Conservation (phyloP, 2,113 vertebrate genomes). For the Chitala chitala region DNA sequence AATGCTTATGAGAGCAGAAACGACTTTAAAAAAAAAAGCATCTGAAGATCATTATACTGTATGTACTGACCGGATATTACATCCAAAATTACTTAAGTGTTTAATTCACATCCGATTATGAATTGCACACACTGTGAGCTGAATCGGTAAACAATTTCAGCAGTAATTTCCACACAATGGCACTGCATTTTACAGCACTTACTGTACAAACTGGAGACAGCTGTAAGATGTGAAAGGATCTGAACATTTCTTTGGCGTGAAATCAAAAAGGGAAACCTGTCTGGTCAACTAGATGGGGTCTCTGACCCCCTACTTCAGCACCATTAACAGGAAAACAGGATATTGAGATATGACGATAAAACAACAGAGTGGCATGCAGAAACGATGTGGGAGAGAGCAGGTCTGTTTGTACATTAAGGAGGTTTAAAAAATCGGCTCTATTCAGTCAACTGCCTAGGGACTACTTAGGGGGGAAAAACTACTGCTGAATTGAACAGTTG, state of each 20-base stretch:
- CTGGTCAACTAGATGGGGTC: not conserved
- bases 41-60: not conserved
- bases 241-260: not conserved
- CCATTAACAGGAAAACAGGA: not conserved
- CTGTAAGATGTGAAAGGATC: not conserved
- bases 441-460: not conserved
- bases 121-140: not conserved
- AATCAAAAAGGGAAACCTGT: not conserved
- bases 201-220: not conserved
- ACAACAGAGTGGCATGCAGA: not conserved
- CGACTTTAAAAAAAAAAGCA: not conserved
- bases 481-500: not conserved
- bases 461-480: not conserved
- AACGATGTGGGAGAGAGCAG: not conserved
- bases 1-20: not conserved
- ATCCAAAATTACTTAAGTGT: conserved; percentile 8
- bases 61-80: not conserved
- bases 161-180: conserved; percentile 4
- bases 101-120: not conserved
- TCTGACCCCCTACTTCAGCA: not conserved
- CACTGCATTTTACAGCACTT: not conserved
- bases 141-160: not conserved
- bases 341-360: not conserved
- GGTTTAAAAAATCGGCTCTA: not conserved
- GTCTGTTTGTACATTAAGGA: conserved; percentile 7